These are phyloP conservation scores for Drosophila ogumai DNA, from an alignment of 1,140 invertebrate genomes.

Conservation along the genomic window DNA sequence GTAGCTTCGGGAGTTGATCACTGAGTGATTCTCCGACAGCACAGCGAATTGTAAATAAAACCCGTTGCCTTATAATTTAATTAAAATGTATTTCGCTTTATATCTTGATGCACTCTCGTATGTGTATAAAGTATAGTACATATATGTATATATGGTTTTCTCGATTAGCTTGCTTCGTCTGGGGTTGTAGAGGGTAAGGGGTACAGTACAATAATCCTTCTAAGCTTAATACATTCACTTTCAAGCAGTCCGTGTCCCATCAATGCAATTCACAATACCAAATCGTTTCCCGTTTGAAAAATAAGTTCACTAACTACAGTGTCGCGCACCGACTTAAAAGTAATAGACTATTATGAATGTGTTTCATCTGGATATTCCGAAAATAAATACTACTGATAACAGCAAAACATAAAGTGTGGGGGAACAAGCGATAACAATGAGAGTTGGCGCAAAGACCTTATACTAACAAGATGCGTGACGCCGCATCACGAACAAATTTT, in stretches of 20 bases:
- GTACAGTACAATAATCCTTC: conserved; percentile 36
- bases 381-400: conserved; percentile 73
- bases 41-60: conserved; percentile 10
- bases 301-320: conserved; percentile 73
- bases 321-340: conserved; percentile 43
- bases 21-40: neutral
- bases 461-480: neutral
- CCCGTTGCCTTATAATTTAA: conserved; percentile 44
- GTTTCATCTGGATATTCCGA: conserved; percentile 32
- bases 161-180: conserved; percentile 46
- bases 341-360: conserved; percentile 36
- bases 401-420: conserved; percentile 35
- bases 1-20: conserved; percentile 2
- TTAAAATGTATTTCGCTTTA: conserved; percentile 70
- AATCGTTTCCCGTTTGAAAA: conserved; percentile 67
- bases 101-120: conserved; percentile 35
- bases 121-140: conserved; percentile 56
- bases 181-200: conserved; percentile 12
- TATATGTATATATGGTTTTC: conserved; percentile 57
- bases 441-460: neutral
- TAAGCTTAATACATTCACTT: conserved; percentile 60
- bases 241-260: conserved; percentile 43
- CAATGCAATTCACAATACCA: conserved; percentile 62
- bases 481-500: neutral
- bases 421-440: conserved; percentile 59